These are phyloP conservation scores for Scaptomyza cyrtandrae DNA, from an alignment of 2,888 invertebrate species.

Conservation along the genomic window DNA sequence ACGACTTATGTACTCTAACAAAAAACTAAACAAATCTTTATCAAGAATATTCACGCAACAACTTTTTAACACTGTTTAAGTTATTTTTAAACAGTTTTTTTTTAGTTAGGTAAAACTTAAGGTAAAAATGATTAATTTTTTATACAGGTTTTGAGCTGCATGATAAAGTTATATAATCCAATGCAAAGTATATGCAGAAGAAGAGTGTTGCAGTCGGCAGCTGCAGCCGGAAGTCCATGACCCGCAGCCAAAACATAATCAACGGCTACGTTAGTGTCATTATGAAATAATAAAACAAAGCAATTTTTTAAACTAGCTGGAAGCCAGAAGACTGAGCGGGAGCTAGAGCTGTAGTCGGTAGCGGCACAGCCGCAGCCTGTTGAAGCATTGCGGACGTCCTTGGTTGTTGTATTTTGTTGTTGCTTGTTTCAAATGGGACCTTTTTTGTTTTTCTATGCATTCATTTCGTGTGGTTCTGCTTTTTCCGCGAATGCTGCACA, in stretches of 20 bases:
- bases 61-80: too few relatives aligned
- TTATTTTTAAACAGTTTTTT: too few relatives aligned
- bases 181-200: slow-evolving; percentile 46
- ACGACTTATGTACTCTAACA: slow-evolving; percentile 1
- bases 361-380: slow-evolving; percentile 54
- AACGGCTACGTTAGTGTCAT: slow-evolving; percentile 76
- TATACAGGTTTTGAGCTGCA: slow-evolving; percentile 4
- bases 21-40: not conserved
- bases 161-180: slow-evolving; percentile 21
- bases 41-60: too few relatives aligned
- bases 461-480: slow-evolving; percentile 59
- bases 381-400: slow-evolving; percentile 62
- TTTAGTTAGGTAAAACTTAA: not conserved
- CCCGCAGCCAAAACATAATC: slow-evolving; percentile 77
- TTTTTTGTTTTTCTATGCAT: slow-evolving; percentile 73
- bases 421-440: slow-evolving; percentile 34
- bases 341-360: slow-evolving; percentile 6
- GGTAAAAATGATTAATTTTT: not conserved
- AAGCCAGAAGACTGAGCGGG: slow-evolving; percentile 8
- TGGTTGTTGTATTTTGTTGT: slow-evolving; percentile 36
- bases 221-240: slow-evolving; percentile 71
- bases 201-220: slow-evolving; percentile 41
- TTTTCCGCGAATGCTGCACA: slow-evolving; percentile 64
- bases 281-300: slow-evolving; percentile 80
- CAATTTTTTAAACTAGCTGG: slow-evolving; percentile 67